Conservation (phyloP, 2,797 vertebrate genomes). For the Macroramphosus scolopax region DNA sequence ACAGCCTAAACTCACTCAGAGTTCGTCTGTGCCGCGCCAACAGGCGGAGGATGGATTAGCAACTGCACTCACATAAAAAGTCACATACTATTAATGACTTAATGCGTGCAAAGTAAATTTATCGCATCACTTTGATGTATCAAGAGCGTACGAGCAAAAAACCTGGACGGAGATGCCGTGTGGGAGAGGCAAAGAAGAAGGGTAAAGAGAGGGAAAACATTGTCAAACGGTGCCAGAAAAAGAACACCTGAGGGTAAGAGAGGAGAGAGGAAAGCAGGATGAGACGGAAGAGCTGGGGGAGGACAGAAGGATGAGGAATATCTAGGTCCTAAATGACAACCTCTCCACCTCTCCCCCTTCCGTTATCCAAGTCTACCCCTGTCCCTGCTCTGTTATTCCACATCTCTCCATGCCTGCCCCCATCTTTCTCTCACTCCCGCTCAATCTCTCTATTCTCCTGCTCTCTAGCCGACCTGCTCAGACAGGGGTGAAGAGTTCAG, state of each 20-base stretch:
- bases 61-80: conserved; percentile 23
- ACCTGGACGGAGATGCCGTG: conserved; percentile 25
- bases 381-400: conserved; percentile 64
- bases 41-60: conserved; percentile 6
- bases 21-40: conserved; percentile 26
- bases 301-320: conserved; percentile 54
- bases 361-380: conserved; percentile 50
- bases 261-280: conserved; percentile 44
- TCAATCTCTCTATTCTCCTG: conserved; percentile 68
- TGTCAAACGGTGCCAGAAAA: conserved; percentile 60
- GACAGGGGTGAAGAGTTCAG: conserved; percentile 83
- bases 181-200: conserved; percentile 37
- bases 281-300: conserved; percentile 50
- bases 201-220: conserved; percentile 31
- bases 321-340: conserved; percentile 68
- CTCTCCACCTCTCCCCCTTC: conserved; percentile 46
- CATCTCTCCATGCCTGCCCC: conserved; percentile 62
- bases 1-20: conserved; percentile 26
- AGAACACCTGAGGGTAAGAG: conserved; percentile 57
- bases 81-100: conserved; percentile 51
- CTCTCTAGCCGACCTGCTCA: conserved; percentile 77
- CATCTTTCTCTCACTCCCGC: conserved; percentile 41
- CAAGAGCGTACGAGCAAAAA: conserved; percentile 9
- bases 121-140: conserved; percentile 55
- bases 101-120: conserved; percentile 54